Percentiles rank a stretch among this genome's conserved stretches.
Evolutionary conservation across 2,113 vertebrate species (phyloP).

Genomic region (Pipra filicauda): DNA sequence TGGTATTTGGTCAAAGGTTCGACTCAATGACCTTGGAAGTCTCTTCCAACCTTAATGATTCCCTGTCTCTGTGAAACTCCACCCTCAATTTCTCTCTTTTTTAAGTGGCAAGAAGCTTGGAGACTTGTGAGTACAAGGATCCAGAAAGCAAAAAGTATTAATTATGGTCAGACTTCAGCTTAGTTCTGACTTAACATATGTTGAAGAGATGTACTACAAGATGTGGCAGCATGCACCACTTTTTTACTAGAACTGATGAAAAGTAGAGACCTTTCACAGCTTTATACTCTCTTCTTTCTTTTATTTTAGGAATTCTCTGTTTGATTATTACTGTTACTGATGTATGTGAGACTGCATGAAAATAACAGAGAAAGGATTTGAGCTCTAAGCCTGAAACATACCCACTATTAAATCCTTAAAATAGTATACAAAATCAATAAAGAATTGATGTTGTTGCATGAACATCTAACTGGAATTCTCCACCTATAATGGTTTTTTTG

Average conservation of each 20-base stretch:
- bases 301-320: neutral
- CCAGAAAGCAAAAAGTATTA: neutral
- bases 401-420: neutral
- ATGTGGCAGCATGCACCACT: neutral
- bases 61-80: neutral
- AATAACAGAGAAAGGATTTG: neutral
- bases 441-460: neutral
- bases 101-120: neutral
- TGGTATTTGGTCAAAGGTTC: neutral
- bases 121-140: neutral
- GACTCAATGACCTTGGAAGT: neutral
- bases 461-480: neutral
- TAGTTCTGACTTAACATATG: neutral
- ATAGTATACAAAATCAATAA: neutral
- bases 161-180: neutral
- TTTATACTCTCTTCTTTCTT: neutral
- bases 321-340: neutral
- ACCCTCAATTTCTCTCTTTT: neutral
- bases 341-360: neutral
- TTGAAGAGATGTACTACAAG: neutral
- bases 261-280: neutral
- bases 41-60: neutral
- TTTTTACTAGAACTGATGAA: neutral
- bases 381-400: neutral
- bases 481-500: accelerated